Conservation (phyloP, 37 sponge, comb jelly and placozoan genomes). For the Theonella swinhoei region DNA sequence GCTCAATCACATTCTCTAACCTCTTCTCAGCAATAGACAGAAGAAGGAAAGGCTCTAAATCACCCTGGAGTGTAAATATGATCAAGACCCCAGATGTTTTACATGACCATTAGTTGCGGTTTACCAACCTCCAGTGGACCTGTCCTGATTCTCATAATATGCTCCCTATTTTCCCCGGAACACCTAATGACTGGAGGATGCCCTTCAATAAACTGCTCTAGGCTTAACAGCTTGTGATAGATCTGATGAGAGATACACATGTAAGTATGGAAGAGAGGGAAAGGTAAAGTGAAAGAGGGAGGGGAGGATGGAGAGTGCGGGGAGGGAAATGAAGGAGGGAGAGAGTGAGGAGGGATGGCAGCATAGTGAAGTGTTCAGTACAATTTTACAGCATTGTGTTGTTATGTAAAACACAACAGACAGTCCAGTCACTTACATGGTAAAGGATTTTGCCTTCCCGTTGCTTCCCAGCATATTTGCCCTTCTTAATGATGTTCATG, state of each 20-base stretch:
- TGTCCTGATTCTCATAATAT: constrained; percentile 57
- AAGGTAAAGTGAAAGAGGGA: too few species aligned
- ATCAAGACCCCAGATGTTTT: neutral
- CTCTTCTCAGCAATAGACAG: constrained; percentile 30
- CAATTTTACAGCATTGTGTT: neutral
- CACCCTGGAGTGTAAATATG: constrained; percentile 24
- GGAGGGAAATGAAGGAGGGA: too few species aligned
- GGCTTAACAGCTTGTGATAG: constrained; percentile 61
- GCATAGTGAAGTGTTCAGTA: neutral
- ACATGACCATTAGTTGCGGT: neutral
- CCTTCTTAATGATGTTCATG: constrained; percentile 33
- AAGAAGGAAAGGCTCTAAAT: constrained; percentile 14
- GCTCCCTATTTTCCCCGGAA: constrained; percentile 46
- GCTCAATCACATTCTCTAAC: constrained; percentile 20
- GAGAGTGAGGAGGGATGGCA: neutral
- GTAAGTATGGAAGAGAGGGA: too few species aligned
- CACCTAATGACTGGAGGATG: constrained; percentile 40
- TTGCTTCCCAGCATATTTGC: constrained; percentile 50
- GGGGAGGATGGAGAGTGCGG: too few species aligned
- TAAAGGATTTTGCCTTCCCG: constrained; percentile 63
- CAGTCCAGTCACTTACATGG: constrained; percentile 21
- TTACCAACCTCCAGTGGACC: constrained; percentile 62
- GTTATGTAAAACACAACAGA: neutral
- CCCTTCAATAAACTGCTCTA: constrained; percentile 53
- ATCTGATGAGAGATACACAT: too few species aligned